Conservation (phyloP, 2,113 vertebrate genomes). For the Aegithalos caudatus region DNA sequence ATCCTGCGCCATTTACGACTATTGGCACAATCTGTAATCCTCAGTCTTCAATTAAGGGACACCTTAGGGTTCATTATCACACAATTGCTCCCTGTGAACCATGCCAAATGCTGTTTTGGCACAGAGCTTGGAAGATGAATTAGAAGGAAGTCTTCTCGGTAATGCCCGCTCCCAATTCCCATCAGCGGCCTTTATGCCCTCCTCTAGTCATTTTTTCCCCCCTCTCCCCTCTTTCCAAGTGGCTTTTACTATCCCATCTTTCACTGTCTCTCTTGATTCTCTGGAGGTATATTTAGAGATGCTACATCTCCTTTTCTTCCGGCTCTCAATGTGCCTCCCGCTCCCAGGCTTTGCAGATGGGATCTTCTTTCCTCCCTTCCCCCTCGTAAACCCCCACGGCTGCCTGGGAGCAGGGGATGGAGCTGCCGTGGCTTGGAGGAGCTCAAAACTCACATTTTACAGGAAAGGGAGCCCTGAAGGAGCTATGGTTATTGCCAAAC, state of each 20-base stretch:
- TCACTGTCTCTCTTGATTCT: constrained; percentile 76
- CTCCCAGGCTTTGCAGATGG: constrained; percentile 64
- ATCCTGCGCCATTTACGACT: constrained; percentile 83
- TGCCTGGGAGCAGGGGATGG: neutral
- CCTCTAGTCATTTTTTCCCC: constrained; percentile 46
- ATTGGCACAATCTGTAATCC: constrained; percentile 81
- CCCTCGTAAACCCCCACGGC: neutral
- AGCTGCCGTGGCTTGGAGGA: neutral
- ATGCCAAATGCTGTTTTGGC: constrained; percentile 91
- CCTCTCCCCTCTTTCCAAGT: constrained; percentile 64
- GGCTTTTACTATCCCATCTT: constrained; percentile 77
- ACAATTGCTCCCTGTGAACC: constrained; percentile 86
- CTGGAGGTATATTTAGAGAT: constrained; percentile 80
- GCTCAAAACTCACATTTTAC: neutral
- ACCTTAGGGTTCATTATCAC: constrained; percentile 91
- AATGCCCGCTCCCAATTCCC: constrained; percentile 79
- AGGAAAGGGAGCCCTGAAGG: neutral
- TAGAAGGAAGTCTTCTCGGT: constrained; percentile 81
- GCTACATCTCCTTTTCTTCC: constrained; percentile 74
- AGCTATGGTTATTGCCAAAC: accelerated
- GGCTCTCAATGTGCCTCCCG: constrained; percentile 66
- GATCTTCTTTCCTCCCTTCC: constrained; percentile 32
- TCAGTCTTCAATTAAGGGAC: constrained; percentile 91
- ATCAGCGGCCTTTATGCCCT: constrained; percentile 71
- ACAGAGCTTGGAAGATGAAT: constrained; percentile 84